Evolutionary conservation across 2,888 invertebrate species (phyloP).

Genomic region (Schizotus pectinicornis): DNA sequence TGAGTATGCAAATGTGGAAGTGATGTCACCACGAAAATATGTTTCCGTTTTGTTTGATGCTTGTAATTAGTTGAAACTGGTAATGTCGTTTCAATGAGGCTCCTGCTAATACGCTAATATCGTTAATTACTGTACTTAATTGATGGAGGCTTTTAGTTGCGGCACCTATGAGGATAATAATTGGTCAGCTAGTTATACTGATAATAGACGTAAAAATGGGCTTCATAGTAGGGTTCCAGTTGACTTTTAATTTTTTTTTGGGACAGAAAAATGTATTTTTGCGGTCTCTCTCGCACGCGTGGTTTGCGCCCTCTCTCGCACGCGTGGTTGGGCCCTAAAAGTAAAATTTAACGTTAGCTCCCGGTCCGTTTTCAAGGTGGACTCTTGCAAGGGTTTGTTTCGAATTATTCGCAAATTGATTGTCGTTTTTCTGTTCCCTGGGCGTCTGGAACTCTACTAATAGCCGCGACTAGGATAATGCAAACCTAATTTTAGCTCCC

Average conservation of each 20-base stretch:
- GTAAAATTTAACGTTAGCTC: too few species aligned
- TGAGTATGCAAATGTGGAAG: slow-evolving; percentile 1
- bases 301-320: too few species aligned
- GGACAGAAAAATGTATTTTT: background rate
- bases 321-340: too few species aligned
- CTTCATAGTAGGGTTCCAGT: too few species aligned
- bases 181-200: too few species aligned
- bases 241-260: too few species aligned
- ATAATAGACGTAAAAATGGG: too few species aligned
- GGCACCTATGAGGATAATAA: background rate
- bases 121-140: background rate
- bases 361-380: too few species aligned
- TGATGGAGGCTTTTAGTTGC: background rate
- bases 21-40: background rate
- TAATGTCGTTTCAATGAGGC: background rate
- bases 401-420: too few species aligned
- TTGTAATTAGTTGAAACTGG: too few species aligned
- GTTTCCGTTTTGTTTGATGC: background rate
- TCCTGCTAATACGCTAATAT: background rate
- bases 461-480: slow-evolving; percentile 15
- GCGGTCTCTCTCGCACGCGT: too few species aligned
- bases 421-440: background rate
- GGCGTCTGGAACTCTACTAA: slow-evolving; percentile 7
- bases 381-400: too few species aligned
- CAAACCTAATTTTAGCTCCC: slow-evolving; percentile 8